Evolutionary conservation across 2,888 invertebrate genomes (phyloP), one percentile per base, ranked within the genome.

Genomic region (Trisateles emortualis): DNA sequence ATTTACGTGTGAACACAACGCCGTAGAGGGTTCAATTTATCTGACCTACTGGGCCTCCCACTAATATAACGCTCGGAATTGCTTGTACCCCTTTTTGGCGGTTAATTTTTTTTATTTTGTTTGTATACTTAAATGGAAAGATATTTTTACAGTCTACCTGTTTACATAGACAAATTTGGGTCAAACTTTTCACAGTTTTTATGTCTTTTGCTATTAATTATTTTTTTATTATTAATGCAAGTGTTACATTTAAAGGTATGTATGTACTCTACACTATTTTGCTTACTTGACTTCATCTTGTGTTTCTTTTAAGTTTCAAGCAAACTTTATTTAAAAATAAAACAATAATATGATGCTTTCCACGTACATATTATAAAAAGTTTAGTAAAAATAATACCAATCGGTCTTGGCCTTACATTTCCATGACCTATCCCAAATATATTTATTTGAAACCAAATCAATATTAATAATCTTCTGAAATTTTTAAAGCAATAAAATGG

Each of bases 1-100:
- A 92, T 92, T 92, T 92, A 92, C 91, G 92, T 92, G 92, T 90
- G 92, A 92, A 91, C 91, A 90, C 90, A 87, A 84, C 84, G 84
- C 87, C 84, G 76, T 85, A 81, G 83, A 88, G 90, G 90, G 92
- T 91, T 90, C 90, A 91, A 92, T 92, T 92, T 92, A 92, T 92
- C 90, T 92, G 92, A 92, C 92, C 92, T 92, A 92, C 87, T 91
- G 84, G 88, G 90, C 90, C 88, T 88, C 87, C 87, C 85, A 85
- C 88, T 91, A 88, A 90, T 90, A 88, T 86, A 85, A 90, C 84
- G 84, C 79, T 81, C 78, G 76, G 83, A 87, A 88, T 86, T 83
- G 81, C 84, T 81, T 82, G 79, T 81, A 79, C 78, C 79, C 81
- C 72, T 76, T 77, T 80, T 76, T 59, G 70, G 72, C 71, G 77